These are phyloP conservation scores for Torymus aiolomorphi DNA, from an alignment of 2,888 invertebrate species.

Conservation along the genomic window DNA sequence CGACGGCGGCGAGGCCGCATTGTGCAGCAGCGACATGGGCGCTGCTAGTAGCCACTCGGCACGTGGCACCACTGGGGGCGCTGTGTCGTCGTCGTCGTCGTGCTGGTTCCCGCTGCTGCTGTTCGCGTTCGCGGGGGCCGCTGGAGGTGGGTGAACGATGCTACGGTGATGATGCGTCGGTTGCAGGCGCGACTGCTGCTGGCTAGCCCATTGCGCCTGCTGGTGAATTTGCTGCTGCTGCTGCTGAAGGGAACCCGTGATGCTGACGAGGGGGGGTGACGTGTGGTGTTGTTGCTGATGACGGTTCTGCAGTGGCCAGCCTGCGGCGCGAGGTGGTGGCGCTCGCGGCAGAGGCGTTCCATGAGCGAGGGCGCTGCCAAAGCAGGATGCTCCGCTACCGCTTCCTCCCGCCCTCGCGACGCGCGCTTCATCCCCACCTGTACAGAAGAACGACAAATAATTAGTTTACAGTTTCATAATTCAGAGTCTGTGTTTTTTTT, in stretches of 20 bases:
- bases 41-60: conserved; percentile 52
- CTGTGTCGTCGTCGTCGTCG: conserved; percentile 69
- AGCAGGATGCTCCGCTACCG: conserved; percentile 73
- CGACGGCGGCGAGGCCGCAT: conserved; percentile 69
- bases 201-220: conserved; percentile 42
- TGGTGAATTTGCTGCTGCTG: conserved; percentile 7
- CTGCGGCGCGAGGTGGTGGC: conserved; percentile 72
- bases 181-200: conserved; percentile 69
- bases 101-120: conserved; percentile 66
- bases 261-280: conserved; percentile 57
- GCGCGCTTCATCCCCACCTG: conserved; percentile 76
- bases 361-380: conserved; percentile 70
- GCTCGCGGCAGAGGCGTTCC: conserved; percentile 74
- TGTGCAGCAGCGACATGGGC: conserved; percentile 73
- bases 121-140: conserved; percentile 59
- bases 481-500: too few species aligned
- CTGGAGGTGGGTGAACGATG: conserved; percentile 57
- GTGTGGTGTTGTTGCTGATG: conserved; percentile 36
- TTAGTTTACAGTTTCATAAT: too few species aligned
- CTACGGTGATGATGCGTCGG: conserved; percentile 50
- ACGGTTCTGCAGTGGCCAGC: conserved; percentile 64
- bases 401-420: conserved; percentile 75
- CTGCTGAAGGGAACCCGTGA: conserved; percentile 45
- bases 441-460: conserved; percentile 41
- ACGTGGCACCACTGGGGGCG: conserved; percentile 29